Evolutionary conservation across 2,888 invertebrate genomes (phyloP).

Genomic region (Hylaea fasciaria): DNA sequence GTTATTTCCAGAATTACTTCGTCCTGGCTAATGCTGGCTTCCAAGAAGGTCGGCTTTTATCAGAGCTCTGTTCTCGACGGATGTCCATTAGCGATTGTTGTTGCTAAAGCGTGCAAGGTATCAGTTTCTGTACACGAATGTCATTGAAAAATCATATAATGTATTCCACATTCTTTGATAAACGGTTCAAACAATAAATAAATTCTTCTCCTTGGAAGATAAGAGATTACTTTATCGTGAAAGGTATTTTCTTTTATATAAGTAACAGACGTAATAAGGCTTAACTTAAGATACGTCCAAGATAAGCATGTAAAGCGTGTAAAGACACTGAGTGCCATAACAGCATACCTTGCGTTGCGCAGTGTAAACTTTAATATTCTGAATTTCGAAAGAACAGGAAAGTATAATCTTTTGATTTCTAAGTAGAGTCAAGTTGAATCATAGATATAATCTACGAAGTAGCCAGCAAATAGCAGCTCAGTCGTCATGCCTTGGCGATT

Average conservation of each 20-base stretch:
- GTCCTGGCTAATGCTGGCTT: slow-evolving; percentile 45
- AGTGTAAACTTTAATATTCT: not conserved
- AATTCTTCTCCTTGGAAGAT: slow-evolving; percentile 18
- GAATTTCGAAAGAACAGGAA: not conserved
- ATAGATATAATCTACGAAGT: not conserved
- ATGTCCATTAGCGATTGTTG: slow-evolving; percentile 66
- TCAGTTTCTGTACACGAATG: slow-evolving; percentile 13
- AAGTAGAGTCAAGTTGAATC: slow-evolving; percentile 2
- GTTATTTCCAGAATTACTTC: slow-evolving; percentile 37
- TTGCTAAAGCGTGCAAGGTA: slow-evolving; percentile 61
- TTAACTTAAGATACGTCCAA: slow-evolving; percentile 18
- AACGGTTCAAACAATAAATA: slow-evolving; percentile 12
- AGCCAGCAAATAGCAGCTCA: slow-evolving; percentile 22
- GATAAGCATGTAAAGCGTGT: slow-evolving; percentile 5
- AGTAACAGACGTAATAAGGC: slow-evolving; percentile 28
- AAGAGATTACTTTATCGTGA: slow-evolving; percentile 26
- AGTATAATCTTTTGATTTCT: not conserved
- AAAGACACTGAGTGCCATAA: not conserved
- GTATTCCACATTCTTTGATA: too few relatives aligned
- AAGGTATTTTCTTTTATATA: slow-evolving; percentile 29
- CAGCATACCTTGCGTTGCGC: not conserved
- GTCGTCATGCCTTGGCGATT: slow-evolving; percentile 48
- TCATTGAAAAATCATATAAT: not conserved
- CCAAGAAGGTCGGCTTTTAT: slow-evolving; percentile 56
- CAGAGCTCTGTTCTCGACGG: slow-evolving; percentile 50